Base-by-base conservation (phyloP, 2,797 vertebrate genomes). In the Sphenodon punctatus region DNA sequence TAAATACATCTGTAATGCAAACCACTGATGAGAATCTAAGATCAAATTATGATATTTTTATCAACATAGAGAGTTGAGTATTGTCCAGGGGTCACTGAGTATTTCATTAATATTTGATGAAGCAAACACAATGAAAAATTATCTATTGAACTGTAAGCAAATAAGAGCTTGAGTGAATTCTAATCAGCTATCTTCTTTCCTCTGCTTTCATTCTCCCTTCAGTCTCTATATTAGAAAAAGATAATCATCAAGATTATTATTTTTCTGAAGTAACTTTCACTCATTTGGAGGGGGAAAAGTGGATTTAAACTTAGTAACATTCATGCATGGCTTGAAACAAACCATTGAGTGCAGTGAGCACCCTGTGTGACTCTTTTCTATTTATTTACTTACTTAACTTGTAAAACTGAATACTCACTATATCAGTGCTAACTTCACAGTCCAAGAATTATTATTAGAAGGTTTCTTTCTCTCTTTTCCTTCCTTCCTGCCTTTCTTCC, bases 121-220 rank as follows among this genome's bases (percentile, higher is more conserved):
- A 66, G 55, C 32, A 72, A 92, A 68, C 12, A 11, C 17, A 73
- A 75, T 79, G 67, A 69, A 79, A 79, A 81, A 4, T 32, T 27
- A 56, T 27, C 3, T 12, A 5, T 22, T 49, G 10, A 27, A 14
- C 48, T 91, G 13, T 55, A 53, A 78, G 75, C 65, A 78, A 80
- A n/a, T 16, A 76, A 49, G n/a, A 51, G 13, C 7, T 7, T 48
- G 27, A 32, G 42, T 72, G 20, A 53, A 12, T 71, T 39, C 34
- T 51, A 60, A 65, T 14, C 53, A 46, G 16, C 78, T 74, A 51
- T 78, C 63, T 60, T 69, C 45, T 82, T 74, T 19, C 49, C 53
- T 48, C 19, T 76, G 39, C 16, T 63, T 69, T 84, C 30, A 64
- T 46, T 87, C 70, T 63, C 0, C 41, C 12, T 51, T 85, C 6